Base-by-base conservation (phyloP, 2,113 vertebrate genomes). In the Daphoenositta chrysoptera region DNA sequence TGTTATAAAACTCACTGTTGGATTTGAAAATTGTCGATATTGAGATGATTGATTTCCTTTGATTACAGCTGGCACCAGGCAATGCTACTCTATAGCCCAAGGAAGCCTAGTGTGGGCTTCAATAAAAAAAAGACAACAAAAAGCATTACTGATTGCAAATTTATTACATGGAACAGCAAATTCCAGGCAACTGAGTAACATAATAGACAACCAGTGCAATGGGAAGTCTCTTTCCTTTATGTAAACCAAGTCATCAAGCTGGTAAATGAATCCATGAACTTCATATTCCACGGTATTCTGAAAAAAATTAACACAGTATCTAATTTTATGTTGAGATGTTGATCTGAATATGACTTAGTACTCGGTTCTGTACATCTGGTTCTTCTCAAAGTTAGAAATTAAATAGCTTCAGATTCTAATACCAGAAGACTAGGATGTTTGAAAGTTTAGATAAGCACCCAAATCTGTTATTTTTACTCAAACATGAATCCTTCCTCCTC, bases 161-260 rank as follows among this genome's bases (percentile, higher is more conserved):
- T 97, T 97, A 97, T 97, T 97, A 90, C 13, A 84, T 39, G 44
- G 80, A 93, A 93, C 88, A 93, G 57, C 64, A 90, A 75, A 90
- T 71, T 90, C 39, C 65, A 94, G 77, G 93, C 85, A 96, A 72
- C 27, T 18, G 56, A 86, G 57, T 94, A 65, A 91, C 86, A 42
- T 27, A 94, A 57, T 18, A 71, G 87, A 88, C n/a, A 63, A 18
- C 30, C 72, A 95, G 75, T 75, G 77, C 63, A 82, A 40, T 7
- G 9, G 44, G 47, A 93, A 71, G 22, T 90, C 64, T 93, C 42
- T 77, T 76, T 81, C 58, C 78, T 91, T 81, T 79, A 13, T 69
- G 73, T 63, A 92, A 93, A 93, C 40, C 42, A 60, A 78, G 40
- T 88, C 65, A 57, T 50, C 5, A 0, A 48, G 58, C 63, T 72